Base-by-base conservation (phyloP, 2,888 invertebrate genomes). In the Lottia gigantea region DNA sequence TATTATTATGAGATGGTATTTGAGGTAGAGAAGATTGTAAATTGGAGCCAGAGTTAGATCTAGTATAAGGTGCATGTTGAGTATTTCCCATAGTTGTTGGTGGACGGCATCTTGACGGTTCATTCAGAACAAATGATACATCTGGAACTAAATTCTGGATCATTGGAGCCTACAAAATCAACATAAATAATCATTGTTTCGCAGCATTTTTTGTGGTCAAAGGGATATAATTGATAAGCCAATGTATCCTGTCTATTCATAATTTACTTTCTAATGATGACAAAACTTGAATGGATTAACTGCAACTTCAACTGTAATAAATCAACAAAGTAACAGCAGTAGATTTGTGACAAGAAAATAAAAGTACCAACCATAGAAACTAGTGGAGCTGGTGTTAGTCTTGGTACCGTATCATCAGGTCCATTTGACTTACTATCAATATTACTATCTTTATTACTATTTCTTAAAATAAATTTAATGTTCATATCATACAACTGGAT, bases 111-210 rank as follows among this genome's bases (percentile, higher is more conserved):
- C 8, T 46, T 23, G 63, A 46, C 7, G 71, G 16, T 4, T 77
- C 77, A 31, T 66, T 66, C 74, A 83, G 85, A 45, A 87, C 76
- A n/a, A 87, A 74, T 0, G 86, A 85, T 1, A 87, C 85, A 73
- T 87, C 87, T n/a, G 87, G 87, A 0, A 87, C 87, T 76, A 84
- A 78, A 1, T 85, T 83, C 67, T 80, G 79, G 64, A 83, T 72
- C n/a, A 78, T 71, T 61, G 82, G 79, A n/a, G 80, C 74, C 86
- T 86, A 77, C 55, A 72, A 76, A 31, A 64, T 46, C 26, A 73
- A 67, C 23, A 66, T 49, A 62, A 55, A 16, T 47, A 31, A 31
- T 31, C 2, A 31, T 3, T 31, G n/a, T n/a, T n/a, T n/a, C n/a
- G n/a, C n/a, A n/a, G n/a, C 31, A 40, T 40, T 40, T 40, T 40